Base-by-base conservation (phyloP, 2,113 vertebrate species). In the Tretioscincus oriximinensis region DNA sequence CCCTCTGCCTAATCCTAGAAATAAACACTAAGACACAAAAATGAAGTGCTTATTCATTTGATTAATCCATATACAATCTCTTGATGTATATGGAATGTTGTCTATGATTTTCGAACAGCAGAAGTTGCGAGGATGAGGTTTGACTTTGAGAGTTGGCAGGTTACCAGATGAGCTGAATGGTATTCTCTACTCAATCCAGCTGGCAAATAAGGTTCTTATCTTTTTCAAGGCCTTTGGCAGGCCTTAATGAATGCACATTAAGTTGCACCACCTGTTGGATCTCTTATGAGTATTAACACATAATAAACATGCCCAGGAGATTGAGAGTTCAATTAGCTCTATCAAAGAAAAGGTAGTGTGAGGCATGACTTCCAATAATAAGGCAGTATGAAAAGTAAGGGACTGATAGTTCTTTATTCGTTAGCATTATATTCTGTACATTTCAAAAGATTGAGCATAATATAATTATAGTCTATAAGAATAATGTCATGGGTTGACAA, bases 41-140 rank as follows among this genome's bases (percentile, higher is more conserved):
- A 74, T 79, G 45, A 84, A 80, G 65, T 7, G 14, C 45, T 84
- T 79, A 80, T 29, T 76, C 76, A 63, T 70, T 76, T 20, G 66
- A 65, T 63, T 71, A 24, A 71, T 64, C 65, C 35, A 10, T 41
- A 41, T 41, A 41, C 35, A 41, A 41, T 41, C 35, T 29, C 45
- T 21, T 31, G 29, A 6, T 60, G 12, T 21, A 10, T 12, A 71
- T 41, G 75, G 58, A 28, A 58, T 65, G 64, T 73, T 70, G 70
- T n/a, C 67, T 5, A 58, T 14, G 41, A 64, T 60, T 80, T 73
- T 74, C 69, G 66, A 65, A 45, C 71, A 58, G 20, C 45, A 35
- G 66, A 21, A 47, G 65, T 18, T 58, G 18, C 24, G 54, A 18
- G 35, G 58, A 79, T 63, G 29, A 12, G 45, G 49, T 76, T 41